Conservation (phyloP, 53 echinoderm and acorn worm species). For the Crossaster papposus region DNA sequence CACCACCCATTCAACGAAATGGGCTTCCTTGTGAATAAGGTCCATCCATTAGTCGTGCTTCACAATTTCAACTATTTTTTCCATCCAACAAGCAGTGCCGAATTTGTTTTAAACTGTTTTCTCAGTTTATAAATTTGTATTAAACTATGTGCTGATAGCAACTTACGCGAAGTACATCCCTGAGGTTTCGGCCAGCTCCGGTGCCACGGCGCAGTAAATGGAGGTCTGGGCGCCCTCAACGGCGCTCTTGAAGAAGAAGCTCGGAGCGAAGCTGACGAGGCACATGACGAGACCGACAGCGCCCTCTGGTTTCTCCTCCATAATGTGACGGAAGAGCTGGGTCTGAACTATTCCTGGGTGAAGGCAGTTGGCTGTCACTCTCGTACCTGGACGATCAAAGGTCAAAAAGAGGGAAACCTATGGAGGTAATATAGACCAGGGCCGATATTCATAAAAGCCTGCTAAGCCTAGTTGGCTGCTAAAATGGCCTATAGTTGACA, state of each 20-base stretch:
- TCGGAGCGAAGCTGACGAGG: neutral
- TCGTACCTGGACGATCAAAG: slow-evolving; percentile 65
- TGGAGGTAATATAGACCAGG: neutral
- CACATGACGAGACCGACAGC: neutral
- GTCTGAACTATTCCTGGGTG: slow-evolving; percentile 86
- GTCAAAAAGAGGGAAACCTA: neutral
- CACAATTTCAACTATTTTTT: no score
- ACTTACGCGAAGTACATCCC: slow-evolving; percentile 77
- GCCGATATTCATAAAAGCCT: no score
- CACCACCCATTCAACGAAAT: no score
- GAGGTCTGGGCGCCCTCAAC: slow-evolving; percentile 77
- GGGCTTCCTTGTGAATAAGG: no score
- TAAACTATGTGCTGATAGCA: neutral
- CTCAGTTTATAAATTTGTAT: neutral
- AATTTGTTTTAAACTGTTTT: neutral
- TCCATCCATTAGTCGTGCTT: no score
- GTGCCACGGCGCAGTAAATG: slow-evolving; percentile 71
- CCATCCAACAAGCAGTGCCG: no score
- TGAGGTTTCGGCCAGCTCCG: slow-evolving; percentile 52
- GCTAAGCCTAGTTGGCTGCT: no score
- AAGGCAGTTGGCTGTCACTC: slow-evolving; percentile 75
- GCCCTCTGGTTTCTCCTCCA: neutral
- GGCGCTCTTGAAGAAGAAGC: slow-evolving; percentile 47
- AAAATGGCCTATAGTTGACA: no score
- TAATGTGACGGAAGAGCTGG: slow-evolving; percentile 66